Base-by-base conservation (phyloP, 2,113 vertebrate species). In the Cheirogaleus medius region DNA sequence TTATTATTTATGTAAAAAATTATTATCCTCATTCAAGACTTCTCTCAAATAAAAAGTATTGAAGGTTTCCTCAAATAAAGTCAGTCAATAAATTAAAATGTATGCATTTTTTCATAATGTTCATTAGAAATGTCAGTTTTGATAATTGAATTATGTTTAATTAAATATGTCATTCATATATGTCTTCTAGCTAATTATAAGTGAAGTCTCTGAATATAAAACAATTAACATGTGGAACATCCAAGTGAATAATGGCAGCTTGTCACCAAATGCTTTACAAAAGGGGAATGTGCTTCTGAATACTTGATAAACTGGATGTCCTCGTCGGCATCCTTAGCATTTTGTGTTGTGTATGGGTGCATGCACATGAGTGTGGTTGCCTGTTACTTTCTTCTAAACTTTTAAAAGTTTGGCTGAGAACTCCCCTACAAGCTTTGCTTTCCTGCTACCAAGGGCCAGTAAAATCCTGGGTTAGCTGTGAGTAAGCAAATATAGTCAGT, bases 291-390 rank as follows among this genome's bases (percentile, higher is more conserved):
- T 6, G 11, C 21, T 8, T 77, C 17, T 60, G 23, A 81, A 37
- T 14, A 10, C 29, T 23, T 10, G 0, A 23, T 14, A 21, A 2
- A 13, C 18, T 37, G 34, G 11, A 7, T 60, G 29, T 56, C 27
- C 10, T 91, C 66, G 69, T 91, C 66, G 69, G 10, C 13, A 11
- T 42, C 15, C 15, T 44, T 52, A 42, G 15, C 25, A 6, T 0
- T 4, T 6, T 12, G 18, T 25, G 56, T 9, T 37, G 12, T 37
- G 1, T 11, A 0, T 14, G 21, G 27, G 6, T 49, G 0, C 21
- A 39, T 1, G 7, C 15, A 9, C 12, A 3, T 25, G 18, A 4
- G 7, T 2, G 8, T 6, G 2, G 2, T 5, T 39, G 3, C 47
- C 5, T 69, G 4, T 32, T 44, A 27, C 15, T n/a, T 27, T 23